Conservation (phyloP, 1,140 invertebrate species). For the Drosophila nannoptera region DNA sequence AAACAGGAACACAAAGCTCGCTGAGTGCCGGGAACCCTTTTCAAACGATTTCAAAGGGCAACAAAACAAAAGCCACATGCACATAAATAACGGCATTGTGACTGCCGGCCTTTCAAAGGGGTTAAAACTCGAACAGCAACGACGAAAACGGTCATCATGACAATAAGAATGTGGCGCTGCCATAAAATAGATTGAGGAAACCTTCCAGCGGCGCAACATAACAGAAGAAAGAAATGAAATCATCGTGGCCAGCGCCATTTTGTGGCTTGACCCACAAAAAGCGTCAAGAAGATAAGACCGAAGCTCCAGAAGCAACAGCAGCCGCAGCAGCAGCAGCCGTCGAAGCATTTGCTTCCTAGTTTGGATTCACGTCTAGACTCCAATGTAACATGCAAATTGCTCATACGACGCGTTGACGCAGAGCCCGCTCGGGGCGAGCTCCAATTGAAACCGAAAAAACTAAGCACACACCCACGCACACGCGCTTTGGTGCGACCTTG, state of each 20-base stretch:
- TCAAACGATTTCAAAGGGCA: conserved; percentile 53
- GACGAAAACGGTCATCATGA: background rate
- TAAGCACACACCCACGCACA: background rate
- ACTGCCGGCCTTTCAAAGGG: conserved; percentile 55
- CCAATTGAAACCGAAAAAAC: conserved; percentile 20
- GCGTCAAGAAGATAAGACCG: conserved; percentile 41
- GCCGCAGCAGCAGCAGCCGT: conserved; percentile 2
- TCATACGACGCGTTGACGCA: conserved; percentile 50
- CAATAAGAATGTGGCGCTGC: conserved; percentile 22
- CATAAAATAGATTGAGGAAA: conserved; percentile 66
- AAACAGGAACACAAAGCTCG: conserved; percentile 14
- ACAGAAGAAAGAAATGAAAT: conserved; percentile 39
- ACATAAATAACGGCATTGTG: conserved; percentile 71
- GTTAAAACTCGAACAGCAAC: conserved; percentile 36
- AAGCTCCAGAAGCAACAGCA: conserved; percentile 7
- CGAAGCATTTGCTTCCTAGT: background rate
- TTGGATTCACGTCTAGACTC: conserved; percentile 19
- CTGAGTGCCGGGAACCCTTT: conserved; percentile 46
- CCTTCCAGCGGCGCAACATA: conserved; percentile 26
- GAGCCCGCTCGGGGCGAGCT: conserved; percentile 3
- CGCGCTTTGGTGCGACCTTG: conserved; percentile 25
- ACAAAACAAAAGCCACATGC: conserved; percentile 69
- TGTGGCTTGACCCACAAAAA: conserved; percentile 71
- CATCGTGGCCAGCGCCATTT: conserved; percentile 48
- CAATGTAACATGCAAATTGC: conserved; percentile 47